Evolutionary conservation across 2,888 invertebrate genomes (phyloP), one percentile per base, ranked within the genome.

Genomic region (Diploptera punctata): DNA sequence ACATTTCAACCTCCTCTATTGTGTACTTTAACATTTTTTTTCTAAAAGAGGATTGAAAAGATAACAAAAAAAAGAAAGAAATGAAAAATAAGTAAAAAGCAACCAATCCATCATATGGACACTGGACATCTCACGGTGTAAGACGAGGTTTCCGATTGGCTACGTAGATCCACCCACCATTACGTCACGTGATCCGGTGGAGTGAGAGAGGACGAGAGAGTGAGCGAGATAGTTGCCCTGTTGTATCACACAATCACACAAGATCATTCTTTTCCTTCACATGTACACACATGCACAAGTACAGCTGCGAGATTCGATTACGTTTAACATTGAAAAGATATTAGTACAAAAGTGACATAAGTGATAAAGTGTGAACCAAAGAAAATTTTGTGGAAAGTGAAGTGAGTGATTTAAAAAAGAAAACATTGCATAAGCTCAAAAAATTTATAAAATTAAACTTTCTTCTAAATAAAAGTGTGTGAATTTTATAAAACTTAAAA

Each of bases 111-210:
- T 68, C 49, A 47, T 44, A 33, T 61, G 72, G 68, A 61, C 68
- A 61, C 68, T 68, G 61, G 31, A 49, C 49, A 65, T 65, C 65
- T 65, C 65, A 24, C 7, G 19, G 31, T 68, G 29, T 21, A 68
- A 72, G 52, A 72, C 72, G 68, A 57, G 44, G 44, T 49, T 43
- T 72, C 60, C 61, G 49, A 72, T 72, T 72, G 72, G 72, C 65
- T 62, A 61, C 72, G 68, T 61, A 62, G 52, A 68, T 68, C 68
- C 61, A 44, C 72, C 72, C 68, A 33, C 72, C 68, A 44, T 47
- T 61, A 43, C 19, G 57, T 54, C 71, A 71, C 71, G 65, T 71
- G 71, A 67, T n/a, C n/a, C n/a, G n/a, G n/a, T 54, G 57, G 31
- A 29, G 57, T n/a, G 57, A 57, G 57, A 57, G 52, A n/a, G n/a